phyloP scores from a whole-genome alignment of 2,888 invertebrate genomes.

The Metalampra italica region DNA sequence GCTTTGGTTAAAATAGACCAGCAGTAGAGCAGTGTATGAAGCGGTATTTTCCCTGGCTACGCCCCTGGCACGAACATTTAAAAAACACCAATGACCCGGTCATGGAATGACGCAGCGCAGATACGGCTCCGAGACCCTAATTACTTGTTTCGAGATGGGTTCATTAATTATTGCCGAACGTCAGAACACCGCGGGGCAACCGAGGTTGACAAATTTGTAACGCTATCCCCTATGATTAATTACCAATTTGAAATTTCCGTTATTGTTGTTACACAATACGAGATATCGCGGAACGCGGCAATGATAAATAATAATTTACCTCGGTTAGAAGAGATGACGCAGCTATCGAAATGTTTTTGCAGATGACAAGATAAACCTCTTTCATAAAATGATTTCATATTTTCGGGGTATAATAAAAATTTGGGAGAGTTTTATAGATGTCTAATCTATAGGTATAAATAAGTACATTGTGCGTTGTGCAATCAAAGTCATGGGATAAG shows the following conservation, averaged over 20 bases:
- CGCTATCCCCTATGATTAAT: conserved; percentile 47
- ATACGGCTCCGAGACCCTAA: conserved; percentile 28
- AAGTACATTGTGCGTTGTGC: too few species aligned
- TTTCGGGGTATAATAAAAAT: too few species aligned
- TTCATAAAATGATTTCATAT: too few species aligned
- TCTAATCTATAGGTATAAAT: too few species aligned
- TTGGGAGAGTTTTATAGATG: too few species aligned
- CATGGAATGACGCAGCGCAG: conserved; percentile 11
- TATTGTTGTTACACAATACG: conserved; percentile 41
- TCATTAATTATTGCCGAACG: conserved; percentile 51
- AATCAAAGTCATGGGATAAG: too few species aligned
- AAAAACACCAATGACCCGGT: conserved; percentile 11
- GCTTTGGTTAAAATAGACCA: too few species aligned
- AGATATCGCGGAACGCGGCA: conserved; percentile 16
- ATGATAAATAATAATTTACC: conserved; percentile 19
- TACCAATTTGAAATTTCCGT: conserved; percentile 46
- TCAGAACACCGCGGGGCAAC: conserved; percentile 31
- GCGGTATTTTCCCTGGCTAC: too few species aligned
- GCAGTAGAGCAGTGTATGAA: too few species aligned
- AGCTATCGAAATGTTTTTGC: neutral
- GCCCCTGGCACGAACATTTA: neutral
- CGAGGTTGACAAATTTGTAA: conserved; percentile 53
- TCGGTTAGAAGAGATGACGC: neutral
- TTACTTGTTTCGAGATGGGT: conserved; percentile 37
- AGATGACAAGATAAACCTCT: neutral